Percentiles rank a stretch among this genome's conserved stretches.
These are phyloP conservation scores for Diacarnus erythraeanus DNA, from an alignment of 37 sponge, comb jelly and placozoan genomes.

Conservation along the genomic window DNA sequence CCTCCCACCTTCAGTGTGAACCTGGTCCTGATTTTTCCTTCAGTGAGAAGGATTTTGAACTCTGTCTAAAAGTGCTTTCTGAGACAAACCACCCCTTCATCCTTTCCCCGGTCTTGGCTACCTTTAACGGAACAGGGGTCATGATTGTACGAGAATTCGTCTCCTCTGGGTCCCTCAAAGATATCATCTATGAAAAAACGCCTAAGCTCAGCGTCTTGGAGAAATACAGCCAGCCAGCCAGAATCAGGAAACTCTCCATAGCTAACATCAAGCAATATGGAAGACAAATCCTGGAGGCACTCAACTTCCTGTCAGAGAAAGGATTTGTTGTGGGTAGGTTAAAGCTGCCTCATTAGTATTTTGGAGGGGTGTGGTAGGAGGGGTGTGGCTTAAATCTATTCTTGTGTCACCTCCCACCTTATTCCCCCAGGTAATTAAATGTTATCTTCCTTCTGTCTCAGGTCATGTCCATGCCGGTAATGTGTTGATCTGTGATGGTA, in stretches of 20 bases:
- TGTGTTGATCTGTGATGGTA: conserved; percentile 57
- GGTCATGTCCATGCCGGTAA: conserved; percentile 83
- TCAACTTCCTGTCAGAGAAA: conserved; percentile 68
- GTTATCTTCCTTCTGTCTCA: conserved; percentile 12
- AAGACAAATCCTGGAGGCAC: conserved; percentile 77
- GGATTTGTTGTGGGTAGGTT: conserved; percentile 79
- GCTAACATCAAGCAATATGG: conserved; percentile 59
- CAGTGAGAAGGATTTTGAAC: conserved; percentile 67
- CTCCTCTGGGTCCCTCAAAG: conserved; percentile 67
- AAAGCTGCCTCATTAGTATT: background rate
- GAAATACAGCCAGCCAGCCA: conserved; percentile 47
- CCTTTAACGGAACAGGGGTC: conserved; percentile 61
- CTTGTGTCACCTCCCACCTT: conserved; percentile 1
- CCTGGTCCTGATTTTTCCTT: conserved; percentile 80
- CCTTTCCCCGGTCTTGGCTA: conserved; percentile 54
- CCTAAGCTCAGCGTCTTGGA: conserved; percentile 29
- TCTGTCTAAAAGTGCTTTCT: conserved; percentile 44
- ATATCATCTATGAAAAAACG: conserved; percentile 41
- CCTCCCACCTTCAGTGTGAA: conserved; percentile 37
- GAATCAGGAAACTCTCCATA: background rate
- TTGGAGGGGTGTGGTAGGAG: background rate
- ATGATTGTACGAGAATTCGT: conserved; percentile 51
- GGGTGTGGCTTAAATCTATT: background rate
- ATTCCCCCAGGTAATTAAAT: too few relatives aligned
- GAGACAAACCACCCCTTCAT: conserved; percentile 81